Percentiles rank a stretch among this genome's conserved stretches.
Conservation (phyloP, 1,140 invertebrate genomes). For the Halictus rubicundus region DNA sequence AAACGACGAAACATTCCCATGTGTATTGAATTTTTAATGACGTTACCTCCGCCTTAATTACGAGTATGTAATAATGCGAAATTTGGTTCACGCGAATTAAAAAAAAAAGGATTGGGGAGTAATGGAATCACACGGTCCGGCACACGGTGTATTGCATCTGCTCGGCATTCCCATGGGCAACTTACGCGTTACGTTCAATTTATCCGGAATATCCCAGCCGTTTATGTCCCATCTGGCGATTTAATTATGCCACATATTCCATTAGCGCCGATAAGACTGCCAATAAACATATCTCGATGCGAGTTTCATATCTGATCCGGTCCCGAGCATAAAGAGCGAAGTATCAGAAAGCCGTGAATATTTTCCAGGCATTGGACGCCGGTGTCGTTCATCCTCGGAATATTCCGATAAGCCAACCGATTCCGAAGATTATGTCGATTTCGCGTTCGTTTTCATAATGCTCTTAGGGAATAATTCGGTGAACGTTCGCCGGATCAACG, state of each 20-base stretch:
- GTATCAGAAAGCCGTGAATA: not conserved
- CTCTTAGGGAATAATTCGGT: slow-evolving; percentile 23
- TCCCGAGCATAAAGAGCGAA: not conserved
- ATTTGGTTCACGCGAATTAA: too few species aligned
- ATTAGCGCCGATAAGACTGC: not conserved
- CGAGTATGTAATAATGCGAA: too few species aligned
- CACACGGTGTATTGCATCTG: not conserved
- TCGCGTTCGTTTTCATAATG: slow-evolving; percentile 28
- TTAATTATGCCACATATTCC: slow-evolving; percentile 9
- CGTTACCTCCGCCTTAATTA: too few species aligned
- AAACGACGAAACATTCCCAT: too few species aligned
- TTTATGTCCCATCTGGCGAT: not conserved
- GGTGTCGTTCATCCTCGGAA: slow-evolving; percentile 1
- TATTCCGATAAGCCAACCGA: slow-evolving; percentile 25
- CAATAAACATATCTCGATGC: not conserved
- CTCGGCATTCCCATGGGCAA: not conserved
- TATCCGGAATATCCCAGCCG: not conserved
- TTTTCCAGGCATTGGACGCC: not conserved
- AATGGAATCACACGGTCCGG: too few species aligned
- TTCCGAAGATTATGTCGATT: slow-evolving; percentile 31
- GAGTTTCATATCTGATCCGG: not conserved
- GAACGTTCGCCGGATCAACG: not conserved
- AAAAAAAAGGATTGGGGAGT: too few species aligned
- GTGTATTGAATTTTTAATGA: too few species aligned
- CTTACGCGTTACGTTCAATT: not conserved